Base-by-base conservation (phyloP, 2,888 invertebrate genomes). In the Sceliomorpha sp. region DNA sequence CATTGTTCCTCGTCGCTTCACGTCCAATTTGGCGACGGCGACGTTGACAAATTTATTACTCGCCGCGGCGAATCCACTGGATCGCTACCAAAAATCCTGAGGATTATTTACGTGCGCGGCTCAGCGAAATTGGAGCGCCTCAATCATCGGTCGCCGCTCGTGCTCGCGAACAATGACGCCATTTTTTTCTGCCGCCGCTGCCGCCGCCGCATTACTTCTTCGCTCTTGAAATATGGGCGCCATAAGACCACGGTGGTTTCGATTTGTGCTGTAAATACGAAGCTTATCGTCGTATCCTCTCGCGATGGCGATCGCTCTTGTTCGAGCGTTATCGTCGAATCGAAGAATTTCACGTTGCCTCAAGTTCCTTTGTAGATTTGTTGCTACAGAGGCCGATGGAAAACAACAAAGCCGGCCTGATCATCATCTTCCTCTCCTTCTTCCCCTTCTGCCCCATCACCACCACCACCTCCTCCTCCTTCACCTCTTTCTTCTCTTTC, bases 261-360 rank as follows among this genome's bases (percentile, higher is more conserved):
- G 68, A 68, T 68, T 64, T 60, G 50, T 34, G 64, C 64, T 63
- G 70, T 60, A 64, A 70, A 64, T 64, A 59, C 70, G 59, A 59
- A 59, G 70, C 62, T 70, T 70, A 70, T 70, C 70, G 62, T 48
- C 59, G 53, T 36, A 70, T 58, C 69, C 69, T 13, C 27, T 36
- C 34, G 59, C 55, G 70, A 70, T 70, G 63, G 44, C 64, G 50
- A 64, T 70, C 70, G 64, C 64, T 70, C 70, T 70, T 70, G 63
- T 64, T 70, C 63, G 53, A 45, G 51, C 62, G 66, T 72, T 72
- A 69, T 72, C 69, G 69, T 58, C 58, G 48, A 72, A 69, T 72
- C 72, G 69, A 66, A 69, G 72, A 69, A 72, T 68, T 69, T 67
- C 58, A 59, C 67, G 20, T 67, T 58, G 68, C 64, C 42, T 48